Evolutionary conservation across 2,113 vertebrate species (phyloP).

Genomic region (Dicrurus megarhynchus): DNA sequence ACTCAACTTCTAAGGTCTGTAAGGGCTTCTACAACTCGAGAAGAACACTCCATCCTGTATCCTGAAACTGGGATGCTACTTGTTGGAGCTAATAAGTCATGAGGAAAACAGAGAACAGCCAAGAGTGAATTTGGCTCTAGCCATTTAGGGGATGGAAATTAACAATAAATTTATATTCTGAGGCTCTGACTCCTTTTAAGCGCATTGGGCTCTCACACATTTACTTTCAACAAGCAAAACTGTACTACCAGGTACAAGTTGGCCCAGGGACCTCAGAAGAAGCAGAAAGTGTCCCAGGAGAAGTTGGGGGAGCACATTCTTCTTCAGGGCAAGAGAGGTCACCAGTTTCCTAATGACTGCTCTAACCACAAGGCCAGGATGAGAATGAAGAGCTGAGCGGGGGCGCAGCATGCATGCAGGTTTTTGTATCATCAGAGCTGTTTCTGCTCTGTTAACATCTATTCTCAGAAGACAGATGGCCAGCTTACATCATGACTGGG

Average conservation of each 20-base stretch:
- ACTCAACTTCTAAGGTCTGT: not conserved
- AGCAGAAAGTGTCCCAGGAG: not conserved
- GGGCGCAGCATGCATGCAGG: accelerated
- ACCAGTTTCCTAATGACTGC: not conserved
- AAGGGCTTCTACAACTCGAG: not conserved
- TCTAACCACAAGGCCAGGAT: not conserved
- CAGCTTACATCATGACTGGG: not conserved
- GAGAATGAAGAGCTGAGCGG: not conserved
- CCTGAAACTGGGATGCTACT: not conserved
- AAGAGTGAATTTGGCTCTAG: not conserved
- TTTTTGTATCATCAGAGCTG: not conserved
- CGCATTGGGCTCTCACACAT: not conserved
- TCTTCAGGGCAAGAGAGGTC: not conserved
- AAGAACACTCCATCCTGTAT: not conserved
- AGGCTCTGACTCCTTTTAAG: not conserved
- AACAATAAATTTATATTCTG: not conserved
- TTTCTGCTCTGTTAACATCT: not conserved
- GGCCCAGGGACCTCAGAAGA: not conserved
- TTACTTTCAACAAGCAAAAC: not conserved
- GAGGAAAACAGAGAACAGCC: not conserved
- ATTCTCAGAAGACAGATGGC: not conserved
- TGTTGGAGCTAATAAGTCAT: not conserved
- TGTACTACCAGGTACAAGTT: not conserved
- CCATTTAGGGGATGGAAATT: not conserved
- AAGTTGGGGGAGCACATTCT: not conserved